A percentile compares a stretch with the other conserved stretches of the same genome.
Conservation (phyloP, 2,888 invertebrate species). For the Polydrusus cervinus region DNA sequence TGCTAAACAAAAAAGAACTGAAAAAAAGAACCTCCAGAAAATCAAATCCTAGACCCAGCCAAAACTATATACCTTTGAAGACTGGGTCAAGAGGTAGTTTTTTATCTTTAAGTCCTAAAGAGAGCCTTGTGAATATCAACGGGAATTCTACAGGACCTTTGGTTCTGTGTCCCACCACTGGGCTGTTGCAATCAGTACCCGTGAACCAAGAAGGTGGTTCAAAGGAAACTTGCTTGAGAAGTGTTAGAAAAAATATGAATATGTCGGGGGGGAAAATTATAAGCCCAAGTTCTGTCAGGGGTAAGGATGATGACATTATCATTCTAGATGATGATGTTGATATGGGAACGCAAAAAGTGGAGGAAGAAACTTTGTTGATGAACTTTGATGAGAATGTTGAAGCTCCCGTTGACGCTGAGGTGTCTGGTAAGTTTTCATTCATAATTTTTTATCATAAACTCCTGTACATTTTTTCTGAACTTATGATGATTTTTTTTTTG, state of each 20-base stretch:
- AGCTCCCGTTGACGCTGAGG: background rate
- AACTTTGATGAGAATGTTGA: slow-evolving; percentile 20
- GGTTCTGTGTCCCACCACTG: slow-evolving; percentile 11
- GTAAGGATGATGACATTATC: slow-evolving; percentile 8
- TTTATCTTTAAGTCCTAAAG: too few species aligned
- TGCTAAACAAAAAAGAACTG: background rate
- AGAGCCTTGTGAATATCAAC: too few species aligned
- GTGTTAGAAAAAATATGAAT: background rate
- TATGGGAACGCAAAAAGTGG: background rate
- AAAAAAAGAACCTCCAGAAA: background rate
- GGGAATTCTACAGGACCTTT: background rate
- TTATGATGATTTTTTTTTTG: background rate
- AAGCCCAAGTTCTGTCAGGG: background rate
- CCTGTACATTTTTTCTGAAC: too few species aligned
- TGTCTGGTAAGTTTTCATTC: background rate
- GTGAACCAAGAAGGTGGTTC: background rate
- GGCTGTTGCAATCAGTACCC: background rate
- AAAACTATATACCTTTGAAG: background rate
- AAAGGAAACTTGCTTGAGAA: background rate
- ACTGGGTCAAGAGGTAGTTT: background rate
- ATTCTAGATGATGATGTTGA: slow-evolving; percentile 20
- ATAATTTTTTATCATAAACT: too few species aligned
- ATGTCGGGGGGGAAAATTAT: too few species aligned
- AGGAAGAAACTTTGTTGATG: slow-evolving; percentile 14
- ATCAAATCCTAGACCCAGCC: background rate